phyloP scores from a whole-genome alignment of 2,888 invertebrate species.

The Amiota mariae region DNA sequence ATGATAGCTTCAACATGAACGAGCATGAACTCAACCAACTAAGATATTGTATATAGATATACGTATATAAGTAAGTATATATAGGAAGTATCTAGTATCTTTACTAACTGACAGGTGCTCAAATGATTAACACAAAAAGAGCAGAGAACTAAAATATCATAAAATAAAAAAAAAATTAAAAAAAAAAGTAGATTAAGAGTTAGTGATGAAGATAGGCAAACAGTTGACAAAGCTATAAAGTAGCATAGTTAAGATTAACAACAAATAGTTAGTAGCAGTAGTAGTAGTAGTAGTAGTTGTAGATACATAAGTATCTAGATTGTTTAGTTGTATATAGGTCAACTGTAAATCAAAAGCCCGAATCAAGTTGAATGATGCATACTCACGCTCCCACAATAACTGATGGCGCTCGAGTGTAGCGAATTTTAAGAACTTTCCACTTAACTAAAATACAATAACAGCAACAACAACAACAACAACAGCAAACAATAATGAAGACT shows the following conservation, averaged over 20 bases:
- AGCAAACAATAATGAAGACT: constrained; percentile 3
- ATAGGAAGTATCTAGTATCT: too few species aligned
- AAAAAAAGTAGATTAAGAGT: too few species aligned
- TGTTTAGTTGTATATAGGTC: constrained; percentile 46
- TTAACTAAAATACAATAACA: constrained; percentile 45
- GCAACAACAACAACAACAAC: constrained; percentile 12
- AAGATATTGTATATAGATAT: too few species aligned
- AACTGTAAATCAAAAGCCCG: constrained; percentile 43
- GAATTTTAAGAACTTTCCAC: constrained; percentile 48
- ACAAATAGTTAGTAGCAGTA: not conserved
- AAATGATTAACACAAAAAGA: constrained; percentile 16
- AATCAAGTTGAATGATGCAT: constrained; percentile 25
- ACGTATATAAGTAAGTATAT: too few species aligned
- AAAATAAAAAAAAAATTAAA: too few species aligned
- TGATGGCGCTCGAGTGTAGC: constrained; percentile 41
- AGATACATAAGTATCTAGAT: not conserved
- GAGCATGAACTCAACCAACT: constrained; percentile 34
- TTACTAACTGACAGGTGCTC: constrained; percentile 28
- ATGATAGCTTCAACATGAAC: constrained; percentile 27
- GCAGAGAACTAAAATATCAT: not conserved
- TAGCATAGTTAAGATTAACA: constrained; percentile 37
- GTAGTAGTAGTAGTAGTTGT: not conserved
- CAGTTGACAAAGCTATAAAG: constrained; percentile 53
- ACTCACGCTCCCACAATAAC: constrained; percentile 39
- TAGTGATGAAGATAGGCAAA: not conserved